Conservation (phyloP, 2,888 invertebrate genomes). For the Agrypnus murinus region DNA sequence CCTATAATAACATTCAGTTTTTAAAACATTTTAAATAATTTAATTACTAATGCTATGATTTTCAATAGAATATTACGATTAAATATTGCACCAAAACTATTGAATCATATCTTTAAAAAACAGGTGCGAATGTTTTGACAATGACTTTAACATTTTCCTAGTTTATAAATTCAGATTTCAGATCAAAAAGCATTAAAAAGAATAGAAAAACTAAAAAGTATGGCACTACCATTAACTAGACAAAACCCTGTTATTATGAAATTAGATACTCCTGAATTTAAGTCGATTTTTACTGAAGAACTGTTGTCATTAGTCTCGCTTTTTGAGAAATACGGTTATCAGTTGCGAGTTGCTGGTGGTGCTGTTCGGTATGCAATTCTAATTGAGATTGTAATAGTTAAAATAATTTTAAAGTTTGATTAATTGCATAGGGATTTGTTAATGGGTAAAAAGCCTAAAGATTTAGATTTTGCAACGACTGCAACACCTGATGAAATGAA, state of each 20-base stretch:
- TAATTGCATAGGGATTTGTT: constrained; percentile 88
- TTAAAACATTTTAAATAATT: no score
- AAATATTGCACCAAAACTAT: neutral
- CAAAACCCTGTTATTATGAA: constrained; percentile 81
- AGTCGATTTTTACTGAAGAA: constrained; percentile 88
- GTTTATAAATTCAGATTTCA: constrained; percentile 23
- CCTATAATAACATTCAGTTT: no score
- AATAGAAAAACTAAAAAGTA: constrained; percentile 56
- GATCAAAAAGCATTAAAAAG: constrained; percentile 15
- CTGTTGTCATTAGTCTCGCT: constrained; percentile 80
- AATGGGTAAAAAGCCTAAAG: constrained; percentile 86
- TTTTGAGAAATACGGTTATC: constrained; percentile 87
- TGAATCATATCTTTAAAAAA: neutral
- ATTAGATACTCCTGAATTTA: constrained; percentile 83
- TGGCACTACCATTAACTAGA: constrained; percentile 69
- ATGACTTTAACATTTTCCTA: neutral
- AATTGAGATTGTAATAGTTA: constrained; percentile 5
- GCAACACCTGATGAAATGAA: constrained; percentile 98
- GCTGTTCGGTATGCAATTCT: constrained; percentile 84
- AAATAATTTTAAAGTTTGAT: no score
- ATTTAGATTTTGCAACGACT: constrained; percentile 97
- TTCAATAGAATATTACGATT: neutral
- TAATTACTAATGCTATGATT: constrained; percentile 32
- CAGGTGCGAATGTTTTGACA: neutral
- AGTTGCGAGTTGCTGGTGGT: constrained; percentile 96